Conservation (phyloP, 1,140 invertebrate genomes). For the Drosophila oshimai region DNA sequence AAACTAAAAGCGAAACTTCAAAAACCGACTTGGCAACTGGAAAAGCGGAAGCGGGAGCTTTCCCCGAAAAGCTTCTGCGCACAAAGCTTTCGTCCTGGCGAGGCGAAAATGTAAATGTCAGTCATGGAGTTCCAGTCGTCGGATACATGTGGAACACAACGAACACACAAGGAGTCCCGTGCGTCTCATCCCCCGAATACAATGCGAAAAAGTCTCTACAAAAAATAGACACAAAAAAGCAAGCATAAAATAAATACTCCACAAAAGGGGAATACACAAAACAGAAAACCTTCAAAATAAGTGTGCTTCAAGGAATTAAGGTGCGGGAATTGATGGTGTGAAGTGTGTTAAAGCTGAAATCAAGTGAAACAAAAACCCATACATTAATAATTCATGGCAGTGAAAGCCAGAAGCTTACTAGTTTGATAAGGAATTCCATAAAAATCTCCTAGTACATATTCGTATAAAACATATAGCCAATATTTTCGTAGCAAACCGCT, state of each 20-base stretch:
- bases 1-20: slow-evolving; percentile 50
- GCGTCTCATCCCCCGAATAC: slow-evolving; percentile 58
- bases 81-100: slow-evolving; percentile 41
- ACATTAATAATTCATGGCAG: slow-evolving; percentile 43
- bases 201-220: slow-evolving; percentile 72
- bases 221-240: slow-evolving; percentile 31
- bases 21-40: slow-evolving; percentile 43
- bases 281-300: slow-evolving; percentile 2
- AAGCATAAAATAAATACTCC: slow-evolving; percentile 29
- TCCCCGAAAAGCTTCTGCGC: slow-evolving; percentile 23
- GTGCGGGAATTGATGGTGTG: slow-evolving; percentile 22
- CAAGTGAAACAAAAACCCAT: slow-evolving; percentile 20
- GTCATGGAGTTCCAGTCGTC: slow-evolving; percentile 83
- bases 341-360: slow-evolving; percentile 2
- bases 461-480: background rate
- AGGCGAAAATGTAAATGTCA: slow-evolving; percentile 55
- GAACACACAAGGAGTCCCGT: slow-evolving; percentile 45
- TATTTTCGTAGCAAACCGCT: slow-evolving; percentile 5
- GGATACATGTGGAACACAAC: slow-evolving; percentile 82
- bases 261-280: background rate
- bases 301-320: slow-evolving; percentile 14
- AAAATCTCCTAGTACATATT: background rate
- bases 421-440: slow-evolving; percentile 1
- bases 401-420: slow-evolving; percentile 1
- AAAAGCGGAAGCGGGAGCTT: slow-evolving; percentile 44